These are phyloP conservation scores for Ciconia maguari DNA, from an alignment of 2,113 vertebrate genomes.

Conservation along the genomic window DNA sequence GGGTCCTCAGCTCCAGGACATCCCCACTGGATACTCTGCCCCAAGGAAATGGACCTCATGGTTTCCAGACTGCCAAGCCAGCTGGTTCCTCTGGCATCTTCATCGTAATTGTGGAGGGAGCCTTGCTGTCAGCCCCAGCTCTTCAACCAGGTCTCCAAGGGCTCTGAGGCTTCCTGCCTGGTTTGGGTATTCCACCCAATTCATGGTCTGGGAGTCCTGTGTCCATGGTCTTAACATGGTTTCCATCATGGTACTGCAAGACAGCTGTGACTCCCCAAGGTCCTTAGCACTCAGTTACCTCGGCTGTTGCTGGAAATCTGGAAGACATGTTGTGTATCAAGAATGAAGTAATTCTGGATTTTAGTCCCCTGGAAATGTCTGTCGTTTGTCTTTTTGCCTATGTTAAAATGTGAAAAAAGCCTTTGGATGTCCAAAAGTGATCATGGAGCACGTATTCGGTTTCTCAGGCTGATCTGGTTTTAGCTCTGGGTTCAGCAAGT, in stretches of 20 bases:
- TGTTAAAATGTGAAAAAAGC: neutral
- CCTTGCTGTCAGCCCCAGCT: neutral
- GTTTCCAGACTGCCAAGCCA: neutral
- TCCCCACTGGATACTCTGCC: neutral
- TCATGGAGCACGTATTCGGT: neutral
- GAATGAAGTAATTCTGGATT: neutral
- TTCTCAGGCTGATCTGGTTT: neutral
- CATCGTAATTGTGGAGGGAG: neutral
- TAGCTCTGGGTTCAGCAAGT: neutral
- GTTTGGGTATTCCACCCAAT: neutral
- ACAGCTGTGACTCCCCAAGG: neutral
- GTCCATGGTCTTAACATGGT: neutral
- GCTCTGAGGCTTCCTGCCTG: neutral
- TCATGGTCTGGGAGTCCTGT: neutral
- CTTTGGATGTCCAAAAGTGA: neutral
- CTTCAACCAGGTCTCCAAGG: neutral
- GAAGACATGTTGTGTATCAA: neutral
- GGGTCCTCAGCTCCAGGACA: neutral
- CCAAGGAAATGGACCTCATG: neutral
- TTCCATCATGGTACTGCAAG: neutral
- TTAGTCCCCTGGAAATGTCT: neutral
- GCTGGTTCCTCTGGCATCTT: neutral
- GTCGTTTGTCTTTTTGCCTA: neutral
- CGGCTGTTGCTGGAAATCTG: neutral
- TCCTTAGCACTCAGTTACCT: neutral